Evolutionary conservation across 2,888 invertebrate species (phyloP).

Genomic region (Tachina fera): DNA sequence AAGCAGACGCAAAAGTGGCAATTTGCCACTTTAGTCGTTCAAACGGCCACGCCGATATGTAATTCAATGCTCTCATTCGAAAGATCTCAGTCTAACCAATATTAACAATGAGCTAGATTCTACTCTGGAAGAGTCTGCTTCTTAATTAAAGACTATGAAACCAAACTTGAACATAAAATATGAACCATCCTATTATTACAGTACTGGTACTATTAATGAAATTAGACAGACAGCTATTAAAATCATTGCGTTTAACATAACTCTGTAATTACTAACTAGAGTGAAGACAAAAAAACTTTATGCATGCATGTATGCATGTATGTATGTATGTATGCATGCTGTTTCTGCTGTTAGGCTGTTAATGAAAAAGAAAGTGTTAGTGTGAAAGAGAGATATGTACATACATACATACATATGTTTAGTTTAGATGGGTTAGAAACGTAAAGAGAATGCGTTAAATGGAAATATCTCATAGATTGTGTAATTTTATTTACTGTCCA

Average conservation of each 20-base stretch:
- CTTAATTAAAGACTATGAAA: too few relatives aligned
- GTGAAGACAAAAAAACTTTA: not conserved
- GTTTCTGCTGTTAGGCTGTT: not conserved
- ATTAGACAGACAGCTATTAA: slow-evolving; percentile 51
- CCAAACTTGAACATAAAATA: not conserved
- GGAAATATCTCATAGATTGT: slow-evolving; percentile 42
- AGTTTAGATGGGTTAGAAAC: not conserved
- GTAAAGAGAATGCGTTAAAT: slow-evolving; percentile 21
- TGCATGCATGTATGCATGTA: too few relatives aligned
- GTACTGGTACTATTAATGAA: slow-evolving; percentile 22
- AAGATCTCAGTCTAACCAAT: too few relatives aligned
- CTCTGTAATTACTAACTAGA: slow-evolving; percentile 21
- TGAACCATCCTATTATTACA: slow-evolving; percentile 20
- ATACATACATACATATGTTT: too few relatives aligned
- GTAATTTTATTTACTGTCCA: slow-evolving; percentile 59
- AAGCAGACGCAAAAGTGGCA: too few relatives aligned
- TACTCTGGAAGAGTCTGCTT: too few relatives aligned
- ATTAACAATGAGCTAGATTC: too few relatives aligned
- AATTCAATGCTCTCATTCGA: too few relatives aligned
- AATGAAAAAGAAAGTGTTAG: not conserved
- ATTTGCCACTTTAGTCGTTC: too few relatives aligned
- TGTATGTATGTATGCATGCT: not conserved
- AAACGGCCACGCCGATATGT: too few relatives aligned
- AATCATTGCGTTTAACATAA: slow-evolving; percentile 46
- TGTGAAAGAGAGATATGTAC: not conserved